These are phyloP conservation scores for Amaurobius ferox DNA, from an alignment of 2,888 invertebrate species.

Conservation along the genomic window DNA sequence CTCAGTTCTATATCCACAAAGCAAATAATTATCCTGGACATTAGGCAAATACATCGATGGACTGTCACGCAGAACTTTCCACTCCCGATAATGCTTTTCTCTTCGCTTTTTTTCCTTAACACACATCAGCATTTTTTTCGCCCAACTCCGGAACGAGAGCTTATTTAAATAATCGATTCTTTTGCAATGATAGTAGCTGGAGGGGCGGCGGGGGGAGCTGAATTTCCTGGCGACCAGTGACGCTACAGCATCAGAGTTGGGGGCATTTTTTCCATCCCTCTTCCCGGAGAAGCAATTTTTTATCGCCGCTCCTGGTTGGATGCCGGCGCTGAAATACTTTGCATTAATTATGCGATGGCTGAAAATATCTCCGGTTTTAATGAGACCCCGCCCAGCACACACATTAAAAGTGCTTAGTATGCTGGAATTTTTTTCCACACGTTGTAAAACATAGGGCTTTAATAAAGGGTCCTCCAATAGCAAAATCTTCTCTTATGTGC, in stretches of 20 bases:
- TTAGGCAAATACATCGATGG: slow-evolving; percentile 38
- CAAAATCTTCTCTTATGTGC: slow-evolving; percentile 3
- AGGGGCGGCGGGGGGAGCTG: slow-evolving; percentile 16
- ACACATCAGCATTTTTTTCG: slow-evolving; percentile 36
- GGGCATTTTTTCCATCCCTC: slow-evolving; percentile 44
- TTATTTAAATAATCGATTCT: slow-evolving; percentile 71
- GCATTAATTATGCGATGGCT: slow-evolving; percentile 71
- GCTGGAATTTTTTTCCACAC: slow-evolving; percentile 38
- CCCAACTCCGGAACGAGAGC: slow-evolving; percentile 37
- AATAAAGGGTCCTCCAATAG: slow-evolving; percentile 56
- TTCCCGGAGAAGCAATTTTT: slow-evolving; percentile 53
- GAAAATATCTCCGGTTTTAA: slow-evolving; percentile 66
- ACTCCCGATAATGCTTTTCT: slow-evolving; percentile 38
- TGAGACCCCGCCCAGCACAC: slow-evolving; percentile 64
- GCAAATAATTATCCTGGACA: slow-evolving; percentile 44
- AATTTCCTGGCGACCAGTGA: slow-evolving; percentile 46
- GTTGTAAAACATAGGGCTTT: slow-evolving; percentile 57
- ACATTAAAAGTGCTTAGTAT: slow-evolving; percentile 47
- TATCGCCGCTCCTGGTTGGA: slow-evolving; percentile 66
- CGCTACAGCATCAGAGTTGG: slow-evolving; percentile 39
- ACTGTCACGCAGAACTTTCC: slow-evolving; percentile 33
- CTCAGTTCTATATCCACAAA: slow-evolving; percentile 35
- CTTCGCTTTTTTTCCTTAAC: slow-evolving; percentile 19
- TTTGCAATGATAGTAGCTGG: slow-evolving; percentile 55
- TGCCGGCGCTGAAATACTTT: slow-evolving; percentile 64